Evolutionary conservation across 2,888 invertebrate genomes (phyloP), one percentile per base, ranked within the genome.

Genomic region (Molanna angustata): DNA sequence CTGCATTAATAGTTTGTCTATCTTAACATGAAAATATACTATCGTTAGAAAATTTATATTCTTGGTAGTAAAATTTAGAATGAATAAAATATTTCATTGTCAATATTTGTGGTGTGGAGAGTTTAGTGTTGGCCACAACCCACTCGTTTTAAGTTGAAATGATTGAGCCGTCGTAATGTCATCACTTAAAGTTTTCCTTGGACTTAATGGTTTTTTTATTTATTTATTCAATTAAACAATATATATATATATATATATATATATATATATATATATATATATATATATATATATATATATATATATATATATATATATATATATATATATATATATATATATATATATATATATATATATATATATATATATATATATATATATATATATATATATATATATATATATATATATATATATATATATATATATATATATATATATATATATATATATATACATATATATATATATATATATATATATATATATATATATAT

Each of bases 251-350:
- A 11, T 27, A 27, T 27, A 11, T 27, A 27, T 11, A 27, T 11
- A 35, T 35, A 35, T 35, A 35, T 35, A 13, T 13, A 35, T 35
- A 35, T 35, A 35, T 13, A 35, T 35, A 35, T 35, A 35, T 35
- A 35, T 35, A n/a, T 7, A 35, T n/a, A n/a, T n/a, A 40, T 40
- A 16, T 17, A 40, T 40, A 19, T 14, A 40, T 40, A 40, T 40
- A 50, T 17, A 53, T 19, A 7, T 32, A 17, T 27, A 19, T 27
- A 13, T 16, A n/a, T 7, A 18, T 40, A 17, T 21, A 49, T 49
- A 43, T 54, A 27, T 27, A 27, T 27, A 27, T 27, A 27, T 27
- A 27, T 27, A 27, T 27, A 27, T 27, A 27, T 27, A 27, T 27
- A 27, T 27, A 27, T 27, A 27, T 27, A 27, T 27, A 27, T 27